Percentiles rank a stretch among this genome's conserved stretches.
Evolutionary conservation across 2,797 vertebrate species (phyloP).

Genomic region (Echiichthys vipera): DNA sequence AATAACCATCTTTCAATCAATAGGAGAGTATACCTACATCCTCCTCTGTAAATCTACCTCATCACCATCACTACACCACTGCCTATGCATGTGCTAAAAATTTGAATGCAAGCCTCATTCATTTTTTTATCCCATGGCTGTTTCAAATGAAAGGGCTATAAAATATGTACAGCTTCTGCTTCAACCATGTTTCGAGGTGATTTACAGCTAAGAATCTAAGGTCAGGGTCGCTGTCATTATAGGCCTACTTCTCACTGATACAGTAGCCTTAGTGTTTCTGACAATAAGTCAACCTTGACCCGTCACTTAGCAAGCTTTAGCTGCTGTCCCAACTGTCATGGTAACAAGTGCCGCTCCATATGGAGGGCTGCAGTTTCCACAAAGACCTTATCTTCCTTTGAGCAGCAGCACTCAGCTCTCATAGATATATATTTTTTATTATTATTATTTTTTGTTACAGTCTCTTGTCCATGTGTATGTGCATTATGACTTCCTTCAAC

Average conservation of each 20-base stretch:
- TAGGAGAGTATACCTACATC: no score
- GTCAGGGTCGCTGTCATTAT: neutral
- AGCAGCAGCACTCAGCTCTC: conserved; percentile 27
- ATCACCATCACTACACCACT: no score
- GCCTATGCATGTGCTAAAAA: conserved; percentile 32
- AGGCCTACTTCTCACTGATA: neutral
- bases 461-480: neutral
- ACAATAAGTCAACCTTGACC: conserved; percentile 59
- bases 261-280: conserved; percentile 8
- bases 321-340: conserved; percentile 40
- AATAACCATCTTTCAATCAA: no score
- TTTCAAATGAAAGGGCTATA: conserved; percentile 17
- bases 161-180: conserved; percentile 2
- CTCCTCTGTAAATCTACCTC: no score
- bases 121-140: conserved; percentile 5
- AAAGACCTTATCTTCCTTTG: conserved; percentile 42
- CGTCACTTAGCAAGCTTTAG: conserved; percentile 9
- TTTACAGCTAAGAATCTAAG: conserved; percentile 13
- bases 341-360: conserved; percentile 43
- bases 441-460: neutral
- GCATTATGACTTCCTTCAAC: neutral
- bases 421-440: neutral
- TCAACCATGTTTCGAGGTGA: neutral
- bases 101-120: neutral
- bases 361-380: conserved; percentile 28